Evolutionary conservation across 2,888 invertebrate species (phyloP).

Genomic region (Malthinus flaveolus): DNA sequence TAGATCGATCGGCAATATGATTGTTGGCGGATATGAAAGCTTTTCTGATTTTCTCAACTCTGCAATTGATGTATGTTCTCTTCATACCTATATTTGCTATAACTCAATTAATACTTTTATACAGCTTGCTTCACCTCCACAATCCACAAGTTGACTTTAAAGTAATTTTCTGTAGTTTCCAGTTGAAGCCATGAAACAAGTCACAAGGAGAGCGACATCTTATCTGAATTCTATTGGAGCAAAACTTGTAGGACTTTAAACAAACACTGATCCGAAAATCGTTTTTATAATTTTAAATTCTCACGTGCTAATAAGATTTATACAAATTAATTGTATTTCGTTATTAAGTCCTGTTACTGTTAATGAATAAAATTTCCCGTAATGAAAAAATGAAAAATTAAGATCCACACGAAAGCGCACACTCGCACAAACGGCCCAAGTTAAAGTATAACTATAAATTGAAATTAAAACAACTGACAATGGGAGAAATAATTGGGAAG

Average conservation of each 20-base stretch:
- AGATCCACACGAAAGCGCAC: not conserved
- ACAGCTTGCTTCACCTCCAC: too few species aligned
- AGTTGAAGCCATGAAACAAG: slow-evolving; percentile 37
- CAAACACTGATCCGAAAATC: not conserved
- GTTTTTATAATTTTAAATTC: not conserved
- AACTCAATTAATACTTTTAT: too few species aligned
- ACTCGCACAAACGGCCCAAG: too few species aligned
- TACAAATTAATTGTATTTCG: slow-evolving; percentile 1
- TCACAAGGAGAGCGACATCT: slow-evolving; percentile 41
- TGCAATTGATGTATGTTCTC: slow-evolving; percentile 45
- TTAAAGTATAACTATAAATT: too few species aligned
- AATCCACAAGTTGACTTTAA: too few species aligned
- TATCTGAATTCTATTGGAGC: slow-evolving; percentile 44
- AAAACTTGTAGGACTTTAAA: slow-evolving; percentile 44
- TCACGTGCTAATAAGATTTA: not conserved
- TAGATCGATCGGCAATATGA: slow-evolving; percentile 62
- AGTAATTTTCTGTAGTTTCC: slow-evolving; percentile 40
- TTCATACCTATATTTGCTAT: too few species aligned
- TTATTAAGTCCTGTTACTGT: not conserved
- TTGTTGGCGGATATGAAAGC: slow-evolving; percentile 71
- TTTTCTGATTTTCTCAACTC: slow-evolving; percentile 53
- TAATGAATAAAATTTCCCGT: too few species aligned
- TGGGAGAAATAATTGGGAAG: too few species aligned
- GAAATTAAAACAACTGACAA: too few species aligned
- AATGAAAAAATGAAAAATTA: not conserved